Base-by-base conservation (phyloP, 1,140 invertebrate species). In the Bombus turneri region DNA sequence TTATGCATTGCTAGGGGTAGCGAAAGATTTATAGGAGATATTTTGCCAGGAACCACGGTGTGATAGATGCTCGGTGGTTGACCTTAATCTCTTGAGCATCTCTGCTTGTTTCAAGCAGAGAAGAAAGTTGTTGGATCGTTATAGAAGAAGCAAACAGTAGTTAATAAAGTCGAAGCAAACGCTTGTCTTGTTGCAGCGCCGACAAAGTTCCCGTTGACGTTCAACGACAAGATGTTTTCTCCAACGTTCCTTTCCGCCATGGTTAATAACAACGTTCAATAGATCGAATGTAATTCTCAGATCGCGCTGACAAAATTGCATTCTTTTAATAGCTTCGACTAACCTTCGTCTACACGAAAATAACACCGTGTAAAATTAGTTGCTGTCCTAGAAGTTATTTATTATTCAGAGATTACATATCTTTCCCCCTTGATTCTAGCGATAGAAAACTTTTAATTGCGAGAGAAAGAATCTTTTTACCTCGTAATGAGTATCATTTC, bases 51-150 rank as follows among this genome's bases (percentile, higher is more conserved):
- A 74, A 85, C 71, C 78, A 28, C 69, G 22, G 2, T 66, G 71
- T 68, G 84, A 86, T 75, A 62, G 78, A 85, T 85, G 83, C 39
- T 62, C 78, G 57, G 71, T 57, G 83, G 77, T 85, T 74, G 78
- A 85, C 78, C 83, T 71, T 85, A 85, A 85, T 85, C 84, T 71
- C 71, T 85, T 57, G 78, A 41, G 84, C 62, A 69, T 47, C 57
- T 13, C 39, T 73, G 59, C 66, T 72, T 41, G 83, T 80, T 85
- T 62, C 53, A 18, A 37, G 34, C 5, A n/a, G 31, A 47, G 31
- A 41, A 80, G 83, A 78, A 85, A 85, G 68, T 85, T 83, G 28
- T 25, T 39, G 41, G 13, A 10, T 18, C 13, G 53, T 39, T 53
- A n/a, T n/a, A 59, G 53, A 71, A 62, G 68, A 53, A 43, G 9